A percentile compares a stretch with the other conserved stretches of the same genome.
Evolutionary conservation across 2,113 vertebrate genomes (phyloP).

Genomic region (Xenopus tropicalis): DNA sequence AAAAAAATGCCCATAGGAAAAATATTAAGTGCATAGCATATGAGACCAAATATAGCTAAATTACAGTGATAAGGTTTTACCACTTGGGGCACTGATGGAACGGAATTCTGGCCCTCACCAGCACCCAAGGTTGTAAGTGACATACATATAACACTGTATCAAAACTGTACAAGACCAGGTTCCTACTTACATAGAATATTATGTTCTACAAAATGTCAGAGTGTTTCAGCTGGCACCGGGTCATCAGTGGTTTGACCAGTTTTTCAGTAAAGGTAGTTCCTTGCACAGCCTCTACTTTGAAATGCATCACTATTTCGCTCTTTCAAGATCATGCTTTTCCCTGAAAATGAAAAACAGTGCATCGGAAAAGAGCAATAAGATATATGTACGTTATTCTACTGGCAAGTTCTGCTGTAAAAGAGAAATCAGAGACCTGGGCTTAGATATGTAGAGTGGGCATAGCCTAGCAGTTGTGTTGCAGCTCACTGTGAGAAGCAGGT

Average conservation of each 20-base stretch:
- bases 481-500: no score
- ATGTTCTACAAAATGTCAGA: conserved; percentile 24
- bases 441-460: background rate
- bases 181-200: conserved; percentile 33
- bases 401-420: background rate
- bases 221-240: conserved; percentile 25
- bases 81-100: background rate
- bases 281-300: conserved; percentile 41
- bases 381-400: conserved; percentile 1
- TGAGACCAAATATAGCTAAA: conserved; percentile 59
- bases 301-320: conserved; percentile 40
- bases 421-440: background rate
- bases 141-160: conserved; percentile 12
- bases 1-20: conserved; percentile 24
- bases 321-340: conserved; percentile 41
- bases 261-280: conserved; percentile 36
- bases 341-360: conserved; percentile 40
- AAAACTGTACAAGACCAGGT: conserved; percentile 45
- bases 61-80: conserved; percentile 52
- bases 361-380: conserved; percentile 25
- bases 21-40: conserved; percentile 60
- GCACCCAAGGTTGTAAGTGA: background rate
- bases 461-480: background rate
- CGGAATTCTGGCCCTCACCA: background rate
- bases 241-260: conserved; percentile 22